phyloP scores from a whole-genome alignment of 2,888 invertebrate species.

The Prenolepis imparis region DNA sequence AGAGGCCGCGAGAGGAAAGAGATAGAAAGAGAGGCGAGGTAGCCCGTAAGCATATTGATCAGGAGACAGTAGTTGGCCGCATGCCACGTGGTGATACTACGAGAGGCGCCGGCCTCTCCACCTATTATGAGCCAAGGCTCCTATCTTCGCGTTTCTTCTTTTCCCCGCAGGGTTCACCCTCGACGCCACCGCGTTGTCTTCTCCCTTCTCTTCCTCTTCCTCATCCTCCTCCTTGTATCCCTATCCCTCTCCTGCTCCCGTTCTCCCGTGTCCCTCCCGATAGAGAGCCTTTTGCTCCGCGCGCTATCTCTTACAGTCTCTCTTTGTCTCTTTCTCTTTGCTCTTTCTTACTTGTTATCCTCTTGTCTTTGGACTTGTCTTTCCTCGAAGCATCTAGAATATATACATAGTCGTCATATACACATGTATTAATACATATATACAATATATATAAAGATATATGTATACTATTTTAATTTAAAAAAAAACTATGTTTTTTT shows the following conservation, averaged over 20 bases:
- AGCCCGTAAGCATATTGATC: slow-evolving; percentile 86
- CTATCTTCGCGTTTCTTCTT: slow-evolving; percentile 81
- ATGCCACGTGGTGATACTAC: slow-evolving; percentile 86
- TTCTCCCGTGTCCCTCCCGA: background rate
- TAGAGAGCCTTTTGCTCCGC: slow-evolving; percentile 50
- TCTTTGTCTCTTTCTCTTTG: slow-evolving; percentile 31
- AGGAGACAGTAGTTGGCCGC: slow-evolving; percentile 86
- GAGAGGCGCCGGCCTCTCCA: slow-evolving; percentile 85
- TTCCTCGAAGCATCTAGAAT: slow-evolving; percentile 48
- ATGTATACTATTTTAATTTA: background rate
- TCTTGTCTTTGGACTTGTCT: slow-evolving; percentile 46
- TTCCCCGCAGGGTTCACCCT: slow-evolving; percentile 73
- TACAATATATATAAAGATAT: background rate
- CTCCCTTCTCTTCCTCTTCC: slow-evolving; percentile 38
- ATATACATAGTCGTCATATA: background rate
- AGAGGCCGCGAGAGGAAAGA: slow-evolving; percentile 69
- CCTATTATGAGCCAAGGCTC: slow-evolving; percentile 86
- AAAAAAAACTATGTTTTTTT: too few species aligned
- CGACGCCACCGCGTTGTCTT: slow-evolving; percentile 54
- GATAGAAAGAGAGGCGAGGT: slow-evolving; percentile 77
- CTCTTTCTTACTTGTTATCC: slow-evolving; percentile 39
- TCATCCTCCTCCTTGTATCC: slow-evolving; percentile 35
- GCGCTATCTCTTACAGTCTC: slow-evolving; percentile 26
- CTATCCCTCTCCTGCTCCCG: slow-evolving; percentile 31
- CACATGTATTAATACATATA: background rate